Conservation (phyloP, 1,140 invertebrate species). For the Ceratosolen solmsi region DNA sequence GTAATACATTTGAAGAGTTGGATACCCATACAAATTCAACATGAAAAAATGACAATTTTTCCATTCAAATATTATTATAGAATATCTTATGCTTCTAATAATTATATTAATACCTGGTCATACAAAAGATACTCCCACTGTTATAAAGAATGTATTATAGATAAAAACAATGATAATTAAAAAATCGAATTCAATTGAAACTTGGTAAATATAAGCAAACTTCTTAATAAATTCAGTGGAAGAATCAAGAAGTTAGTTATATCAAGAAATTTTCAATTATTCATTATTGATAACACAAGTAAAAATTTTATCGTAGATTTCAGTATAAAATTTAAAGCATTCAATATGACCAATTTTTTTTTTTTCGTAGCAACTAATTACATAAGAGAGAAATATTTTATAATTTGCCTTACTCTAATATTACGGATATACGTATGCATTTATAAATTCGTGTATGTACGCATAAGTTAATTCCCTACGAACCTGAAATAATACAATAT, state of each 20-base stretch:
- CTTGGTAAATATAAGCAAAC: background rate
- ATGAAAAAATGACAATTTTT: background rate
- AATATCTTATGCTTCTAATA: background rate
- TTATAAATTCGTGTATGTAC: background rate
- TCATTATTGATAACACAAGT: constrained; percentile 19
- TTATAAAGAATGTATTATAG: background rate
- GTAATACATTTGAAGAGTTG: background rate
- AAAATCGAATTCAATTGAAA: background rate
- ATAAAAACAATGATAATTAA: background rate
- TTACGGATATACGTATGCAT: background rate
- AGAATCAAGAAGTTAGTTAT: background rate
- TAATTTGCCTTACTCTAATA: background rate
- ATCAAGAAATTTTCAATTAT: background rate
- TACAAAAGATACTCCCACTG: background rate
- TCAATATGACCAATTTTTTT: background rate
- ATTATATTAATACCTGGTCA: background rate
- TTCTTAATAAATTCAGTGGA: background rate
- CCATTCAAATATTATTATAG: background rate
- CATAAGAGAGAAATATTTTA: constrained; percentile 1
- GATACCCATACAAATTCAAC: background rate
- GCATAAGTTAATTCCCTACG: too few species aligned
- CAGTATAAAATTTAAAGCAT: background rate
- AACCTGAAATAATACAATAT: background rate
- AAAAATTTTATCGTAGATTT: constrained; percentile 21
- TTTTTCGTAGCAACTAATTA: background rate